Evolutionary conservation across 37 sponge, comb jelly and placozoan species (phyloP).

Genomic region (Crambe crambe): DNA sequence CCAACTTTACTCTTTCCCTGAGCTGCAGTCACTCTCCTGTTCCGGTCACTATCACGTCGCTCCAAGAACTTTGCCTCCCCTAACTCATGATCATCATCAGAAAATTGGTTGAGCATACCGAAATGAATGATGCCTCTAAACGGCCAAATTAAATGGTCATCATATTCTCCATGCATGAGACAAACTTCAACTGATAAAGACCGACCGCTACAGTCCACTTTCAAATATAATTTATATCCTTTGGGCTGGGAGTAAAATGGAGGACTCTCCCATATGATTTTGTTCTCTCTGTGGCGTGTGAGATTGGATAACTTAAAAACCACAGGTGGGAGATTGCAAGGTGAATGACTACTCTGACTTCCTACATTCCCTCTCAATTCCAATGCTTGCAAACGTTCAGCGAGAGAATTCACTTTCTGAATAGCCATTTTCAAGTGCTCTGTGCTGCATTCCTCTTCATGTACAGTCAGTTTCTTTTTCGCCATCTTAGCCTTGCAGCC

Average conservation of each 20-base stretch:
- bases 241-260: constrained; percentile 32
- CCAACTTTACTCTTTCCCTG: neutral
- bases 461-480: neutral
- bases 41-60: neutral
- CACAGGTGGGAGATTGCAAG: neutral
- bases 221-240: constrained; percentile 34
- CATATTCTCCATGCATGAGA: constrained; percentile 27
- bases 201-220: neutral
- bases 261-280: constrained; percentile 2
- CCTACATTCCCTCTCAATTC: too few relatives aligned
- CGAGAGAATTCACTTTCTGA: neutral
- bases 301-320: neutral
- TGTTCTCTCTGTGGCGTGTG: neutral
- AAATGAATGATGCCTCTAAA: neutral
- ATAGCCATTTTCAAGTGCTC: neutral
- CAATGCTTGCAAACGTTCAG: neutral
- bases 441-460: neutral
- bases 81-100: neutral
- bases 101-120: constrained; percentile 10
- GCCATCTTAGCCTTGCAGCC: neutral
- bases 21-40: neutral
- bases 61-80: neutral
- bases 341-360: too few relatives aligned
- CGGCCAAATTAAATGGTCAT: constrained; percentile 26
- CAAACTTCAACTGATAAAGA: constrained; percentile 4